Evolutionary conservation across 2,113 vertebrate genomes (phyloP), one percentile per base, ranked within the genome.

Genomic region (Festucalex cinctus): DNA sequence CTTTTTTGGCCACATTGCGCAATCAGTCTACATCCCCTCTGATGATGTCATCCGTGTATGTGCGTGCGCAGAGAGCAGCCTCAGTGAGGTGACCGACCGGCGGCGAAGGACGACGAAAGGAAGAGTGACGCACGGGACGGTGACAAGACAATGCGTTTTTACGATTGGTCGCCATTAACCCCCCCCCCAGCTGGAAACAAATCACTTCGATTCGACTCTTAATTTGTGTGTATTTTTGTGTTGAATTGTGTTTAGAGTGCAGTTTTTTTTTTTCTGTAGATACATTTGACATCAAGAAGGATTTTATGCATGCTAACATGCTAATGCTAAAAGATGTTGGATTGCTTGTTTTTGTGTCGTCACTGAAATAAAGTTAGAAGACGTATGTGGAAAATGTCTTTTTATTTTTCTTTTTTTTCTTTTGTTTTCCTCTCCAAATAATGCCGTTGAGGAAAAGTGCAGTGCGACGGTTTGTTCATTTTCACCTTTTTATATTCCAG

Each of bases 11-110:
- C 54, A 32, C 26, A 32, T 8, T 24, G 13, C 28, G n/a, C n/a
- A n/a, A n/a, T 17, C 24, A 56, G 28, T 7, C 7, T 14, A 10
- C 24, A 28, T 3, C 26, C 22, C 51, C 28, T 3, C 9, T 24
- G 12, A 26, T 53, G 49, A 53, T 12, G 49, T 12, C 51, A 26
- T 54, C 51, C 22, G 2, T 49, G 20, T 51, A 17, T 35, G 56
- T 57, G 49, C 8, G 60, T 39, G 20, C 48, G 39, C 88, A 90
- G 89, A 83, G 89, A 90, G 68, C 88, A 89, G 83, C 86, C 89
- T 20, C 86, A 89, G 66, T 87, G 79, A 88, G 64, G 75, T 71
- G 26, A 48, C 46, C 68, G 70, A 72, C 48, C 35, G 36, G 73
- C 13, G 44, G n/a, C 24, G 66, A 43, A 78, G 62, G 69, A 79